Evolutionary conservation across 1,140 invertebrate species (phyloP).

Genomic region (Atta texana): DNA sequence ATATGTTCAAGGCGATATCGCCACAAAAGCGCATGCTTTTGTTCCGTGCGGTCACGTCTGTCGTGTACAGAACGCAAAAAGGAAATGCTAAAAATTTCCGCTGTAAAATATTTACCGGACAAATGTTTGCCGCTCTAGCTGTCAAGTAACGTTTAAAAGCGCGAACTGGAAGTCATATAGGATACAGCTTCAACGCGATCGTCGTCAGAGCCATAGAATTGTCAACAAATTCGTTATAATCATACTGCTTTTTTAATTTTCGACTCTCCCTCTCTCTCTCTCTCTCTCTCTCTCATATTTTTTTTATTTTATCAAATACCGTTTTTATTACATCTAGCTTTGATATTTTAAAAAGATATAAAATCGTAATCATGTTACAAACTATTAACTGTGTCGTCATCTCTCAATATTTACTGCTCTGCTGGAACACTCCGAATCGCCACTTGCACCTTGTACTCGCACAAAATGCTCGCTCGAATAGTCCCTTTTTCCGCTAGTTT

Average conservation of each 20-base stretch:
- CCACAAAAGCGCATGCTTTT: slow-evolving; percentile 24
- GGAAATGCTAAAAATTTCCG: slow-evolving; percentile 39
- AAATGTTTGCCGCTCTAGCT: slow-evolving; percentile 21
- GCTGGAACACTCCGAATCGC: neutral
- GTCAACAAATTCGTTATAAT: slow-evolving; percentile 10
- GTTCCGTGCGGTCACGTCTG: slow-evolving; percentile 15
- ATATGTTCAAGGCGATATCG: neutral
- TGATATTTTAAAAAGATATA: neutral
- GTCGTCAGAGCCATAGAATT: neutral
- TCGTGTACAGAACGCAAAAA: slow-evolving; percentile 19
- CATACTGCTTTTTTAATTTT: neutral
- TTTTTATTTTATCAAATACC: neutral
- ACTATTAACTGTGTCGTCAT: slow-evolving; percentile 12
- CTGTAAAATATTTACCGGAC: slow-evolving; percentile 41
- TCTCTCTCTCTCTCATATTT: neutral
- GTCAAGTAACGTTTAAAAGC: slow-evolving; percentile 35
- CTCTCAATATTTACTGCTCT: slow-evolving; percentile 4
- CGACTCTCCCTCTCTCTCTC: neutral
- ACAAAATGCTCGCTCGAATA: slow-evolving; percentile 37
- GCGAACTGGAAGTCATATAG: neutral
- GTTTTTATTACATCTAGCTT: neutral
- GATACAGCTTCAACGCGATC: neutral
- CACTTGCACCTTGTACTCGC: neutral
- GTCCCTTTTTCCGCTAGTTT: slow-evolving; percentile 26
- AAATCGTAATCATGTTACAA: neutral